Percentiles rank a stretch among this genome's conserved stretches.
Evolutionary conservation across 2,797 vertebrate genomes (phyloP).

Genomic region (Cossypha niveicapilla): DNA sequence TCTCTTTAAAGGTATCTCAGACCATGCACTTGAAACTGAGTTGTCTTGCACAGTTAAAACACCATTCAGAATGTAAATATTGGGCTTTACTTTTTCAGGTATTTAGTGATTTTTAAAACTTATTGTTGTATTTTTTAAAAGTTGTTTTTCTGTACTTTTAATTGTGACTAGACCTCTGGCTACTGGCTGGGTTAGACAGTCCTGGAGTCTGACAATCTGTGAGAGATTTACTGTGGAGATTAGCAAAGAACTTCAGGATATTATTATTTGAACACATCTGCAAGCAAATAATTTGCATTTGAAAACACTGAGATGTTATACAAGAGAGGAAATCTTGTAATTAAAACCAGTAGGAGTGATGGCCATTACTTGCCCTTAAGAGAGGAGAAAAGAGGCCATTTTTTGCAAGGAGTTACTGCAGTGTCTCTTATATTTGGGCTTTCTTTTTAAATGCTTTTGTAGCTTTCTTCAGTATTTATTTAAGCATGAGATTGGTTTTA

Average conservation of each 20-base stretch:
- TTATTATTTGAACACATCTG: background rate
- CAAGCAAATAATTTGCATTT: background rate
- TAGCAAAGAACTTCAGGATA: background rate
- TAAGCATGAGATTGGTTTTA: background rate
- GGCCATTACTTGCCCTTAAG: background rate
- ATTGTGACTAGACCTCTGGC: background rate
- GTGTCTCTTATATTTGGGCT: background rate
- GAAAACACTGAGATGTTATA: background rate
- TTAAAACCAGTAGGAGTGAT: background rate
- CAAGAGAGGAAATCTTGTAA: background rate
- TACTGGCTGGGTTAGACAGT: background rate
- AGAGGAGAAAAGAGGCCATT: background rate
- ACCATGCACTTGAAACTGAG: background rate
- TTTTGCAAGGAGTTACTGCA: background rate
- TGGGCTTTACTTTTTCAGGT: background rate
- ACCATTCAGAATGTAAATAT: background rate
- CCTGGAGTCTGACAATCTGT: background rate
- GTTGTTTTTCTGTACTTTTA: background rate
- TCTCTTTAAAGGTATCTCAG: background rate
- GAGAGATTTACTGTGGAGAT: background rate
- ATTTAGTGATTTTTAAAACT: background rate
- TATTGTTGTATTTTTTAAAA: background rate
- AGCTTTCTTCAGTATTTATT: constrained; percentile 13
- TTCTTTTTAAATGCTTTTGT: background rate
- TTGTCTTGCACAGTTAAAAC: background rate